Conservation (phyloP, 2,113 vertebrate species). For the Herpailurus yagouaroundi region DNA sequence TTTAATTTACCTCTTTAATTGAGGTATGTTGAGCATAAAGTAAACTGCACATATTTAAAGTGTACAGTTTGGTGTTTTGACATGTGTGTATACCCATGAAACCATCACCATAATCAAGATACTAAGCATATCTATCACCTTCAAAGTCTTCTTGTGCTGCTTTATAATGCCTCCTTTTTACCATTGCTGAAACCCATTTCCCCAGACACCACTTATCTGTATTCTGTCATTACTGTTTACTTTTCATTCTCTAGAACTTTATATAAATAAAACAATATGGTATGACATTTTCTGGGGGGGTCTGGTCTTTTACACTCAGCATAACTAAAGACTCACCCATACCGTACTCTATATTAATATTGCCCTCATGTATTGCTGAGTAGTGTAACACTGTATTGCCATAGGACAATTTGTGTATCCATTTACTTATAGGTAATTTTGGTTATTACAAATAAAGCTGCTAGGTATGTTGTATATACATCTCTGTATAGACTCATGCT, state of each 20-base stretch:
- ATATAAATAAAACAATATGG: neutral
- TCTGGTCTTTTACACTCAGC: neutral
- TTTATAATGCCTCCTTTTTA: neutral
- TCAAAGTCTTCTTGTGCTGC: neutral
- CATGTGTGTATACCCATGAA: neutral
- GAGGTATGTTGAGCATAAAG: neutral
- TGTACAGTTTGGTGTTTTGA: neutral
- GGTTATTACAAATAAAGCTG: neutral
- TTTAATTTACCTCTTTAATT: neutral
- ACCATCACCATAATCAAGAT: neutral
- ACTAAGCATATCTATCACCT: neutral
- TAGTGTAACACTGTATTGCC: neutral
- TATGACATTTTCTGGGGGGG: neutral
- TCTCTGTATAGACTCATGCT: neutral
- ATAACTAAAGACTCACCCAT: neutral
- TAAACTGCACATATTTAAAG: neutral
- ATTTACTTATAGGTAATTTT: neutral
- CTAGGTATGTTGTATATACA: neutral
- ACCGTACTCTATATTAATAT: neutral
- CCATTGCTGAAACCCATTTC: neutral
- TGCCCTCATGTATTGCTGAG: neutral
- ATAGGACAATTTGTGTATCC: neutral
- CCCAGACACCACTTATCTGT: neutral
- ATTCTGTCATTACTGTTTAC: neutral
- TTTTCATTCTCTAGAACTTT: neutral